Evolutionary conservation across 2,888 invertebrate genomes (phyloP).

Genomic region (Zygogramma bicolorata): DNA sequence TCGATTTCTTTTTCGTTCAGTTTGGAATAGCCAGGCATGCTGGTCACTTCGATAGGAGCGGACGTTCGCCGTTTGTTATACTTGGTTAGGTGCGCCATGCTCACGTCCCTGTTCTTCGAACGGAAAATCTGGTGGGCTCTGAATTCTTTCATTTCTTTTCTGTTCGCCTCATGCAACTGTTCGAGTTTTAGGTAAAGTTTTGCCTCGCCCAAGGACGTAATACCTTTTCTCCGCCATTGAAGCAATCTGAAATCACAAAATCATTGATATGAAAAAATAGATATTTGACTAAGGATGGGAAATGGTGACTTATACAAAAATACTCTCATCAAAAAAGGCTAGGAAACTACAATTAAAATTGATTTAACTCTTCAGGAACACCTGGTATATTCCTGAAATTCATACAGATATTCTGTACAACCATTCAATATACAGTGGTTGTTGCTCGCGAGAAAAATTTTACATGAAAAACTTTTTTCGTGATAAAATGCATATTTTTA

Average conservation of each 20-base stretch:
- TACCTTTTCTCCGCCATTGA: constrained; percentile 79
- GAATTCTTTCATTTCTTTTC: constrained; percentile 68
- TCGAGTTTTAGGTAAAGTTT: constrained; percentile 76
- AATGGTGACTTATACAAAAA: no score
- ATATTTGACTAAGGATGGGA: no score
- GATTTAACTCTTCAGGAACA: no score
- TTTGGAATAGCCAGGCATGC: constrained; percentile 83
- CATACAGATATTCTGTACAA: no score
- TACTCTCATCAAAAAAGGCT: no score
- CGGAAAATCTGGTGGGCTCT: constrained; percentile 58
- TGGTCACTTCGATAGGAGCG: constrained; percentile 76
- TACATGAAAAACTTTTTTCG: no score
- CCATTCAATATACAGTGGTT: no score
- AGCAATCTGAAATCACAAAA: constrained; percentile 66
- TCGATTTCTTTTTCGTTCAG: constrained; percentile 78
- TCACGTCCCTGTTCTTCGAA: constrained; percentile 54
- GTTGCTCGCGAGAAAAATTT: no score
- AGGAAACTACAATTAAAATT: no score
- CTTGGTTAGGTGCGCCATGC: constrained; percentile 35
- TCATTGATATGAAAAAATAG: no score
- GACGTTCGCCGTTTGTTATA: constrained; percentile 63
- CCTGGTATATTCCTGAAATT: no score
- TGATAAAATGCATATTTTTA: no score
- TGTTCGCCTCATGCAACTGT: constrained; percentile 71
- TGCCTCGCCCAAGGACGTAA: constrained; percentile 75